Percentiles rank a stretch among this genome's conserved stretches.
Evolutionary conservation across 2,888 invertebrate species (phyloP).

Genomic region (Drosophila peninsularis): DNA sequence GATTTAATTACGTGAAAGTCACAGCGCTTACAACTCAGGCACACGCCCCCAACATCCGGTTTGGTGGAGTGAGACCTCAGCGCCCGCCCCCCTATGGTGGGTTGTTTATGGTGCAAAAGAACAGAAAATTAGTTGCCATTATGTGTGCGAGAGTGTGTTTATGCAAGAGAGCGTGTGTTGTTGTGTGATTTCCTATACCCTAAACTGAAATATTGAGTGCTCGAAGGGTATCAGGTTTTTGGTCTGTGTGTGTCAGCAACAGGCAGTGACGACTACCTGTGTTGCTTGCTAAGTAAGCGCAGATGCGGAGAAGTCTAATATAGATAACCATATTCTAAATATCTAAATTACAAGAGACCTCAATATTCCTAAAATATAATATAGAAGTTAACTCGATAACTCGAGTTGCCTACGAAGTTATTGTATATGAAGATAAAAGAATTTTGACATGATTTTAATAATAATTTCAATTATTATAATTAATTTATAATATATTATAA

Average conservation of each 20-base stretch:
- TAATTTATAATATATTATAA: too few relatives aligned
- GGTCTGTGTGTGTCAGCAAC: neutral
- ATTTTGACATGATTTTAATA: too few relatives aligned
- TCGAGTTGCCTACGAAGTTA: too few relatives aligned
- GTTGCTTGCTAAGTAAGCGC: too few relatives aligned
- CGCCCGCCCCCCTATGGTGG: slow-evolving; percentile 5
- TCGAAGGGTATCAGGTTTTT: neutral
- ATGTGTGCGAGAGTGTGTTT: slow-evolving; percentile 29
- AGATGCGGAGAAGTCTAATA: too few relatives aligned
- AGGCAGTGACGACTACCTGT: neutral
- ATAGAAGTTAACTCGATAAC: too few relatives aligned
- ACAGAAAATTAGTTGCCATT: slow-evolving; percentile 72
- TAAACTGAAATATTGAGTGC: neutral
- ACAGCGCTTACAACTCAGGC: slow-evolving; percentile 10
- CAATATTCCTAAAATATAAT: too few relatives aligned
- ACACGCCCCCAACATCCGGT: slow-evolving; percentile 11
- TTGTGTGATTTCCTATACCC: slow-evolving; percentile 16
- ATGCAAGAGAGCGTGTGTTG: neutral
- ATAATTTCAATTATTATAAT: too few relatives aligned
- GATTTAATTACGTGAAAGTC: slow-evolving; percentile 78
- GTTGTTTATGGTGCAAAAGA: slow-evolving; percentile 54
- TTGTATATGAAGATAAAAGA: too few relatives aligned
- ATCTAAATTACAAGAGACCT: too few relatives aligned
- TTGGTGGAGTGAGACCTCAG: too few relatives aligned
- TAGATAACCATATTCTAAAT: too few relatives aligned